These are phyloP conservation scores for Lumbricus terrestris DNA, from an alignment of 2,888 invertebrate species.

Conservation along the genomic window DNA sequence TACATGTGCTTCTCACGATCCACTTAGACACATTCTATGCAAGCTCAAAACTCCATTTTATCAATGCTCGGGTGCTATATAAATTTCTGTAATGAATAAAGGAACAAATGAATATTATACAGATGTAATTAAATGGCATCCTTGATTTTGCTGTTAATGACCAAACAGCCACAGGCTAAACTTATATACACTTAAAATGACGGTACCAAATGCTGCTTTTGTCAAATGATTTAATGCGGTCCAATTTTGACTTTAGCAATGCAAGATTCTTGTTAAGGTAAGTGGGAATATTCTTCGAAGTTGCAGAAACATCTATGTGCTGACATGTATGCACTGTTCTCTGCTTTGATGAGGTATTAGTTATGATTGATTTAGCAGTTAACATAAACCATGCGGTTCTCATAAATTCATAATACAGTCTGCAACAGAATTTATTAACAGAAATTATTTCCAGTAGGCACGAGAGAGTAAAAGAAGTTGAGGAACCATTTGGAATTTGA, in stretches of 20 bases:
- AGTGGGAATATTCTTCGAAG: not conserved
- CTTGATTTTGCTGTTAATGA: not conserved
- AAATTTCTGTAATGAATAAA: too few species aligned
- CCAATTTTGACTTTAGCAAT: not conserved
- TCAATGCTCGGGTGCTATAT: too few species aligned
- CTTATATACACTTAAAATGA: too few species aligned
- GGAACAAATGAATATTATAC: too few species aligned
- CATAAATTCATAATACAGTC: not conserved
- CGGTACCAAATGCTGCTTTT: not conserved
- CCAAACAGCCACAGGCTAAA: too few species aligned
- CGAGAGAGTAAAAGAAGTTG: not conserved
- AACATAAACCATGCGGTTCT: not conserved
- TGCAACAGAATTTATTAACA: not conserved
- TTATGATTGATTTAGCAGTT: not conserved
- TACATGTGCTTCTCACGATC: too few species aligned
- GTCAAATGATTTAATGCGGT: not conserved
- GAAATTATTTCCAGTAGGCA: not conserved
- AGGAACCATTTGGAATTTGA: not conserved
- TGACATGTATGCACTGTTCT: not conserved
- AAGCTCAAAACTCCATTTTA: too few species aligned
- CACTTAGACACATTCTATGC: too few species aligned
- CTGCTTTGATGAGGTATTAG: not conserved
- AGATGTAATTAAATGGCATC: too few species aligned
- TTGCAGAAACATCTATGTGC: not conserved
- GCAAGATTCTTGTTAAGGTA: not conserved